Percentiles rank a stretch among this genome's conserved stretches.
phyloP scores from a whole-genome alignment of 2,888 invertebrate species.

The Drosophila peninsularis region DNA sequence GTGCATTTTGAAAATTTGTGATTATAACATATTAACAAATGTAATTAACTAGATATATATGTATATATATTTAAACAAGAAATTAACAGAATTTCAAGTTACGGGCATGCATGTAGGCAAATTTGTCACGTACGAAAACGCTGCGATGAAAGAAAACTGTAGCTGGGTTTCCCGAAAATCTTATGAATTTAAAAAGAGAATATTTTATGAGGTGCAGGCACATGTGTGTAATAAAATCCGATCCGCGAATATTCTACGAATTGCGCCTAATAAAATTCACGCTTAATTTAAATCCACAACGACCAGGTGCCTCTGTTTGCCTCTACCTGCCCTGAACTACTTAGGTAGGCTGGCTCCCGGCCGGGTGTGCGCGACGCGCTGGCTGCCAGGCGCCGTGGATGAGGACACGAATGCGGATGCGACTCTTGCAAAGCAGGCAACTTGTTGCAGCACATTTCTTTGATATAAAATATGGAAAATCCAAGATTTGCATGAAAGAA shows the following conservation, averaged over 20 bases:
- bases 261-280: constrained; percentile 50
- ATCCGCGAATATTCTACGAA: constrained; percentile 71
- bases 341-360: constrained; percentile 62
- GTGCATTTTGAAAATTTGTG: not conserved
- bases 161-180: constrained; percentile 75
- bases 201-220: constrained; percentile 48
- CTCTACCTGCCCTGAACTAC: constrained; percentile 45
- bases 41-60: not conserved
- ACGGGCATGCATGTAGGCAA: not conserved
- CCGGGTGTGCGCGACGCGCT: constrained; percentile 26
- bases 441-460: constrained; percentile 66
- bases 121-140: not conserved
- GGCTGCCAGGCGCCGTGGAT: constrained; percentile 31
- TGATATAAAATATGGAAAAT: constrained; percentile 75
- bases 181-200: constrained; percentile 74
- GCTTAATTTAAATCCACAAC: constrained; percentile 46
- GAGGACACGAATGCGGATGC: constrained; percentile 20
- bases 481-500: constrained; percentile 70
- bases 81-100: not conserved
- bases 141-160: constrained; percentile 60
- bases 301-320: constrained; percentile 51
- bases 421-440: constrained; percentile 32
- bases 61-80: too few species aligned
- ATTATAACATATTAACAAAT: not conserved
- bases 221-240: constrained; percentile 57